These are phyloP conservation scores for Psix sp. DNA, from an alignment of 1,140 invertebrate genomes.

Conservation along the genomic window DNA sequence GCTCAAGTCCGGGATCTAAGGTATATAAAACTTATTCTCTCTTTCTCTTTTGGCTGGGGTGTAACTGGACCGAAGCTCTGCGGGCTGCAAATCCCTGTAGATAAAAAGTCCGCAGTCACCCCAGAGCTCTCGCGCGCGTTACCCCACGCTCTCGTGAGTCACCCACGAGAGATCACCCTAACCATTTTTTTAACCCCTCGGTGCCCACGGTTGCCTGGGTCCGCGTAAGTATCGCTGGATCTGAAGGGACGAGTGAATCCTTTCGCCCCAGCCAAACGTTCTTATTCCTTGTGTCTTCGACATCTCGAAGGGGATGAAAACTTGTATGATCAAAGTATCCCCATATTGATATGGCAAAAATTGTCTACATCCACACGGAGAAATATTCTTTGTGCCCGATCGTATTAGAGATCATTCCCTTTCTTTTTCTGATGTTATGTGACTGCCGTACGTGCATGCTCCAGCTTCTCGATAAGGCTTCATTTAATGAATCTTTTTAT, in stretches of 20 bases:
- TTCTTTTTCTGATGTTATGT: slow-evolving; percentile 16
- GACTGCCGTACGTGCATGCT: not conserved
- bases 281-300: slow-evolving; percentile 60
- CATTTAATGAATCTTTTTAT: slow-evolving; percentile 37
- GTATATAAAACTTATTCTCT: slow-evolving; percentile 11
- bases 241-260: slow-evolving; percentile 66
- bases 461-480: slow-evolving; percentile 23
- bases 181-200: slow-evolving; percentile 70
- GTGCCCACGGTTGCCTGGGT: slow-evolving; percentile 63
- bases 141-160: slow-evolving; percentile 69
- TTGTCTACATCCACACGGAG: slow-evolving; percentile 20
- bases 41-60: slow-evolving; percentile 53
- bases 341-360: slow-evolving; percentile 50
- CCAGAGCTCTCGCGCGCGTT: slow-evolving; percentile 61
- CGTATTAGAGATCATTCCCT: slow-evolving; percentile 30
- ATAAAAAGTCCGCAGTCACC: slow-evolving; percentile 72
- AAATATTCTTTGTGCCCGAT: slow-evolving; percentile 41
- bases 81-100: slow-evolving; percentile 72
- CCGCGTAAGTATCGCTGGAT: slow-evolving; percentile 48
- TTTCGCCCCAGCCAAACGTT: slow-evolving; percentile 61
- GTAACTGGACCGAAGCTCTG: slow-evolving; percentile 69
- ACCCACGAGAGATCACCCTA: slow-evolving; percentile 70
- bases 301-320: slow-evolving; percentile 50
- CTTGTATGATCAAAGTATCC: slow-evolving; percentile 52
- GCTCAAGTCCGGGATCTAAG: slow-evolving; percentile 43